Evolutionary conservation across 2,888 invertebrate species (phyloP), one percentile per base, ranked within the genome.

Genomic region (Netelia melanura): DNA sequence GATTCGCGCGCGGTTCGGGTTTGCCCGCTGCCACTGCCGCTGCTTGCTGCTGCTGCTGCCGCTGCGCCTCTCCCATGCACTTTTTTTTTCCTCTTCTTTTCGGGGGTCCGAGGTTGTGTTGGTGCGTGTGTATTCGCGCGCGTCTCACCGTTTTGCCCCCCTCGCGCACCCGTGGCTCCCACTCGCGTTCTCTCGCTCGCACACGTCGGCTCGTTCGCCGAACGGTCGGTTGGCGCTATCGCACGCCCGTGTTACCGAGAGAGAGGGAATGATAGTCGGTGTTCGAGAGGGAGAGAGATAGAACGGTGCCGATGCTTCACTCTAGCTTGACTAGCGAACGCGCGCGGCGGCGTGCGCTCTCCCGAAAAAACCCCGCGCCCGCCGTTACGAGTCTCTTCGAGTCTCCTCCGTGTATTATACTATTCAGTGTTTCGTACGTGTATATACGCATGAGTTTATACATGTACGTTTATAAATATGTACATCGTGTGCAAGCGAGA

Each of bases 31-130:
- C 92, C 91, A 92, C 92, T 48, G 48, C 48, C 14, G 48, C 48
- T 48, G 48, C 48, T 48, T 48, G 48, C 14, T 48, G 48, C 48
- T 48, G 48, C 48, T 89, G 91, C 91, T 21, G 58, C 58, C 9
- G 90, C 92, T 92, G 92, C 92, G 93, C 93, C 93, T 93, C 93
- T 93, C 93, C 93, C 93, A 91, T 93, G 93, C 93, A 93, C 90
- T 17, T 93, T 93, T 93, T 86, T 93, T 52, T 61, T 14, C 54
- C 77, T 52, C 11, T 82, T 56, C 9, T 52, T 70, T 61, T 70
- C 72, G 58, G 17, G 58, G 58, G 58, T 2, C 21, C 58, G 17
- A 58, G 17, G 5, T 74, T 83, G 85, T 83, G 61, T 83, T 67
- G 83, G 80, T 81, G 83, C 83, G 85, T 83, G 72, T 81, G 58